Percentiles rank a stretch among this genome's conserved stretches.
These are phyloP conservation scores for Fragum whitleyi DNA, from an alignment of 2,888 invertebrate genomes.

Conservation along the genomic window DNA sequence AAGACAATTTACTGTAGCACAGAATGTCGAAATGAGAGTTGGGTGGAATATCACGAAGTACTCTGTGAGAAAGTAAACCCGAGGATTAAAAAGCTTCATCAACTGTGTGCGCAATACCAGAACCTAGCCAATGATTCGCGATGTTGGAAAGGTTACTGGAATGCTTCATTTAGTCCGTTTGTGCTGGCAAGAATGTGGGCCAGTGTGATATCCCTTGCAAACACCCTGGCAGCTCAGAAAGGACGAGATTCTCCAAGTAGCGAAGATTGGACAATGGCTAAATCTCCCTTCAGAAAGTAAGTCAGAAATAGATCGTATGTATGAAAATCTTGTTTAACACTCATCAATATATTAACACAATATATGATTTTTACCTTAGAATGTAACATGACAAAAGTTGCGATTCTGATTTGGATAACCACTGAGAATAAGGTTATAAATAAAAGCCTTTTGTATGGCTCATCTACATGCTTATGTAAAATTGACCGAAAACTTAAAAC, in stretches of 20 bases:
- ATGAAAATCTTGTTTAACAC: too few relatives aligned
- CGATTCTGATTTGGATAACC: too few relatives aligned
- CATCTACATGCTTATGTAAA: too few relatives aligned
- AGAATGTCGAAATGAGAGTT: slow-evolving; percentile 71
- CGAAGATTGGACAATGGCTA: slow-evolving; percentile 69
- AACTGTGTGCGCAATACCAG: slow-evolving; percentile 68
- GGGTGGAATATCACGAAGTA: slow-evolving; percentile 75
- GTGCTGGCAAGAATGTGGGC: slow-evolving; percentile 76
- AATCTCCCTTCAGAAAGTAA: slow-evolving; percentile 74
- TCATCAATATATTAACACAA: too few relatives aligned
- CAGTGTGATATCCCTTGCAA: slow-evolving; percentile 69
- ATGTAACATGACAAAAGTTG: too few relatives aligned
- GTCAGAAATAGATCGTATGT: background rate
- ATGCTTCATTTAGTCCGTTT: slow-evolving; percentile 76
- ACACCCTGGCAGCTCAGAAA: slow-evolving; percentile 60
- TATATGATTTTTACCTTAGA: too few relatives aligned
- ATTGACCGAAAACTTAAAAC: too few relatives aligned
- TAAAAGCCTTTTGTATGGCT: too few relatives aligned
- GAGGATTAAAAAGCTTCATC: slow-evolving; percentile 64
- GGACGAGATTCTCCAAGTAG: slow-evolving; percentile 59
- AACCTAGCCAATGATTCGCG: slow-evolving; percentile 44
- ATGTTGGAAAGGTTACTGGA: slow-evolving; percentile 73
- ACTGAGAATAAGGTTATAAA: too few relatives aligned
- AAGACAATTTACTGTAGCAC: slow-evolving; percentile 73
- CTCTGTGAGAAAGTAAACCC: slow-evolving; percentile 73